These are phyloP conservation scores for Oryzias celebensis DNA, from an alignment of 2,113 vertebrate genomes.

Conservation along the genomic window DNA sequence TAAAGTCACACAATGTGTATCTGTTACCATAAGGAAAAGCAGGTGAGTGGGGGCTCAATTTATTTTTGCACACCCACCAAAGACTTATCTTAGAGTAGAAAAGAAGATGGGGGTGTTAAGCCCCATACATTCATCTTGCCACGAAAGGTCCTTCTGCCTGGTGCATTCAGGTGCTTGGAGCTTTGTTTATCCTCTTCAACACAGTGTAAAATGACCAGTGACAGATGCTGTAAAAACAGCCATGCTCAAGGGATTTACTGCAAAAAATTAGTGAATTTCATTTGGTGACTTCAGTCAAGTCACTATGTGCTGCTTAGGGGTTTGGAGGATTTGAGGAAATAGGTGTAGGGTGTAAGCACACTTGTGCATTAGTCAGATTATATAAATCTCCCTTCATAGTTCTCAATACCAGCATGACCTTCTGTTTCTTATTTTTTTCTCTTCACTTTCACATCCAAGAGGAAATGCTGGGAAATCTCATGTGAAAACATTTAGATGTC, in stretches of 20 bases:
- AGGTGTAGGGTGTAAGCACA: constrained; percentile 7
- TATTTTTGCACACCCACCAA: constrained; percentile 4
- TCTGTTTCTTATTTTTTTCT: constrained; percentile 10
- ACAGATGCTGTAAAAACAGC: constrained; percentile 13
- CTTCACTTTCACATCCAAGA: neutral
- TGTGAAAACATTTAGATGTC: too few relatives aligned
- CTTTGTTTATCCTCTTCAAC: constrained; percentile 16
- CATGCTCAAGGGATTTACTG: constrained; percentile 9
- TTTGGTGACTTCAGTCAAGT: constrained; percentile 13
- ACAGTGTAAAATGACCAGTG: constrained; percentile 19
- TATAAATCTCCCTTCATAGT: constrained; percentile 10
- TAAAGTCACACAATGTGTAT: constrained; percentile 26
- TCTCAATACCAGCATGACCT: constrained; percentile 3
- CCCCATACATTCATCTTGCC: constrained; percentile 1
- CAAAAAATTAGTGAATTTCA: neutral
- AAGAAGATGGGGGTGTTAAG: neutral
- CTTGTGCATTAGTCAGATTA: constrained; percentile 12
- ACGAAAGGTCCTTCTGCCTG: constrained; percentile 19
- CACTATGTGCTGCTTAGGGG: constrained; percentile 3
- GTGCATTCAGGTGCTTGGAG: constrained; percentile 33
- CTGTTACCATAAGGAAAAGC: constrained; percentile 7
- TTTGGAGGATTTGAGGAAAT: constrained; percentile 12
- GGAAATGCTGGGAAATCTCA: too few relatives aligned
- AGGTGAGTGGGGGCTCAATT: neutral
- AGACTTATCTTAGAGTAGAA: constrained; percentile 8